Conservation (phyloP, 2,888 invertebrate genomes). For the Zaprionus obscuricornis region DNA sequence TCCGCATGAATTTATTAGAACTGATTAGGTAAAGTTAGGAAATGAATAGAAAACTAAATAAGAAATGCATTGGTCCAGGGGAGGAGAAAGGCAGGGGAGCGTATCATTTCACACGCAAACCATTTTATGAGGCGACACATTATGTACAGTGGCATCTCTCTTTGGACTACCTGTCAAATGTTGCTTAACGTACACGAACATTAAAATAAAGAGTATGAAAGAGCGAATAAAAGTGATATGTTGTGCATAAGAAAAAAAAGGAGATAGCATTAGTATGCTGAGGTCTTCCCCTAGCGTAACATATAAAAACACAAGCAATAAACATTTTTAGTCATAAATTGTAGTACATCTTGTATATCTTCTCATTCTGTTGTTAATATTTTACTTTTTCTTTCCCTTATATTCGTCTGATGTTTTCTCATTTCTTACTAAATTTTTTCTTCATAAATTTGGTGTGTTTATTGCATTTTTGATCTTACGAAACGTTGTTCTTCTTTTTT, state of each 20-base stretch:
- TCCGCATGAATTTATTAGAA: constrained; percentile 52
- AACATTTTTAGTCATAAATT: constrained; percentile 76
- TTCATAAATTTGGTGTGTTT: constrained; percentile 73
- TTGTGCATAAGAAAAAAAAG: not conserved
- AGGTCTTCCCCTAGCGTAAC: constrained; percentile 8
- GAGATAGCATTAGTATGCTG: not conserved
- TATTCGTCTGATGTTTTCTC: no score
- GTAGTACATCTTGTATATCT: constrained; percentile 41
- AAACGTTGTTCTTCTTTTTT: constrained; percentile 38
- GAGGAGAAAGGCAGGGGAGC: not conserved
- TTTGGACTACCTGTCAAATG: constrained; percentile 61
- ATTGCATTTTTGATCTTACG: constrained; percentile 67
- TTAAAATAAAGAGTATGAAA: not conserved
- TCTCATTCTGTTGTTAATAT: not conserved
- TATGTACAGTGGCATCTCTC: constrained; percentile 57
- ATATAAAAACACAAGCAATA: constrained; percentile 63
- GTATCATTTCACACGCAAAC: constrained; percentile 37
- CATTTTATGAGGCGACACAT: constrained; percentile 61
- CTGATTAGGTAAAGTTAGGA: constrained; percentile 2
- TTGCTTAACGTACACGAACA: constrained; percentile 28
- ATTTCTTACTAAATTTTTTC: constrained; percentile 63
- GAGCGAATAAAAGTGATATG: no score
- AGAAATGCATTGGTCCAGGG: no score
- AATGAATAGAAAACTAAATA: not conserved
- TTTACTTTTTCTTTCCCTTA: not conserved